Evolutionary conservation across 2,113 vertebrate species (phyloP), one percentile per base, ranked within the genome.

Genomic region (Rhadina sibilatrix): DNA sequence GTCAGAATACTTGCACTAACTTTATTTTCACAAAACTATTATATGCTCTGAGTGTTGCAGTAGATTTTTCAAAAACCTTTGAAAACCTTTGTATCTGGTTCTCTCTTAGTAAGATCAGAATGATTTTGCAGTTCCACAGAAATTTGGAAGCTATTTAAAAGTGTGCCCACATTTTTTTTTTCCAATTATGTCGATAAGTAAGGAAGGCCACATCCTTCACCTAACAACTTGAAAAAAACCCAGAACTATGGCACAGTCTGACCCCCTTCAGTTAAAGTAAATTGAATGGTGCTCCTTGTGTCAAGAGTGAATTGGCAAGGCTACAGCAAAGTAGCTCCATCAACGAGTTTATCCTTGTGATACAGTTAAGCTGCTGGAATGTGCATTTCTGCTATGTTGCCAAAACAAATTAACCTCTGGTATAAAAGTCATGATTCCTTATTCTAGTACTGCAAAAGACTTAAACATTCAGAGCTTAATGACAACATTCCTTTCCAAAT

Each of bases 341-440:
- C 78, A 87, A 66, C 0, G 0, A 66, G 59, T 80, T 94, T 85
- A 78, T 66, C 61, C 50, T 76, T 80, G 31, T 8, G 6, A 82
- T 75, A 85, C 11, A 63, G 84, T 83, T 87, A 87, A 92, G 46
- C 53, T 83, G 37, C 53, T 84, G 57, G 64, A 93, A 92, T 87
- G 78, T 65, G 53, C 21, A 79, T 74, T 77, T 90, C 37, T 57
- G 17, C 15, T 83, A 23, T 22, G 16, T 38, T 15, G 10, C 70
- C 92, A 90, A 88, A 91, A 94, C n/a, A 94, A 94, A 91, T 84
- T 85, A 72, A 16, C 24, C 27, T 57, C 23, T 44, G 16, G 35
- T 83, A 90, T 42, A 74, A 83, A 93, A 84, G 50, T 82, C 28
- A 54, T 50, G 61, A 28, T 80, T 87, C 44, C 57, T 75, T 90